phyloP scores from a whole-genome alignment of 2,888 invertebrate genomes.

The Agrochola lychnidis region DNA sequence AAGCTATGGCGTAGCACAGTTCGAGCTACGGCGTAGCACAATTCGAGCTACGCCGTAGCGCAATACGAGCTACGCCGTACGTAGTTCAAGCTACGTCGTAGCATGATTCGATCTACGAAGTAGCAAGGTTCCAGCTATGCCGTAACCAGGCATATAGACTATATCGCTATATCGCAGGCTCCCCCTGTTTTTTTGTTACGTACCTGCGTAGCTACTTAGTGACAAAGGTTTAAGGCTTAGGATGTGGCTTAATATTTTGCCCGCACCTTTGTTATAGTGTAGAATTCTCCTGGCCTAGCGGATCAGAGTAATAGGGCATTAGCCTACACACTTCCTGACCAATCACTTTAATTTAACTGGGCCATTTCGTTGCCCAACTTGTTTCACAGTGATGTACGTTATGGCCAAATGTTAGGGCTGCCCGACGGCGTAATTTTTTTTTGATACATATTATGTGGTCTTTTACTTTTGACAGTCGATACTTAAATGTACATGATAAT shows the following conservation, averaged over 20 bases:
- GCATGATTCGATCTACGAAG: background rate
- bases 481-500: too few species aligned
- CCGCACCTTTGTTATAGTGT: slow-evolving; percentile 27
- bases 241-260: background rate
- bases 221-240: background rate
- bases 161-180: background rate
- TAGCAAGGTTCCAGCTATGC: too few species aligned
- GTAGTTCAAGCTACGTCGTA: background rate
- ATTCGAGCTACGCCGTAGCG: background rate
- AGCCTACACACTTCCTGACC: slow-evolving; percentile 55
- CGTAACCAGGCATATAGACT: background rate
- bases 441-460: too few species aligned
- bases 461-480: too few species aligned
- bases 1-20: background rate
- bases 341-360: slow-evolving; percentile 64
- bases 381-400: slow-evolving; percentile 60
- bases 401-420: slow-evolving; percentile 54
- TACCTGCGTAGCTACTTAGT: background rate
- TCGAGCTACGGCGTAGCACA: background rate
- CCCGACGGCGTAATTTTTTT: background rate
- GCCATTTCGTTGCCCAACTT: slow-evolving; percentile 58
- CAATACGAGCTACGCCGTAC: background rate
- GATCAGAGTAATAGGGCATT: slow-evolving; percentile 51
- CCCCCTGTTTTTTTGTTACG: background rate
- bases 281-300: slow-evolving; percentile 33